Percentiles rank a stretch among this genome's conserved stretches.
phyloP scores from a whole-genome alignment of 1,140 invertebrate genomes.

The Zaprionus lachaisei region DNA sequence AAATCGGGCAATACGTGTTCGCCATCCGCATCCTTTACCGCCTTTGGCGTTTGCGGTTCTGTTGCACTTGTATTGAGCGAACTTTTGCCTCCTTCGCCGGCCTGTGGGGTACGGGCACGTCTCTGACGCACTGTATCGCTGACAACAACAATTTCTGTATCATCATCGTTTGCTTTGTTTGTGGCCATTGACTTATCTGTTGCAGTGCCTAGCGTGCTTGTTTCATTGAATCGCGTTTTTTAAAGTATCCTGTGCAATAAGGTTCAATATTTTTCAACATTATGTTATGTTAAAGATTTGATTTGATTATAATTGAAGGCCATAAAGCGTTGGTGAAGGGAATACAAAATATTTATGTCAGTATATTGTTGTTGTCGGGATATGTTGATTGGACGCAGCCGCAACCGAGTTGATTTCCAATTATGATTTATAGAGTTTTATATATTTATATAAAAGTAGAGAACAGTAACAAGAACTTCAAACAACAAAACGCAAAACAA shows the following conservation, averaged over 20 bases:
- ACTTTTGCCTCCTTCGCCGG: constrained; percentile 39
- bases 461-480: constrained; percentile 44
- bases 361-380: constrained; percentile 41
- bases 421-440: constrained; percentile 4
- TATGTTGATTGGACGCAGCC: constrained; percentile 64
- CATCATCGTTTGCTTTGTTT: constrained; percentile 45
- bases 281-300: constrained; percentile 15
- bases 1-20: constrained; percentile 75
- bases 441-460: constrained; percentile 9
- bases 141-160: constrained; percentile 83
- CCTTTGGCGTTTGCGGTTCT: constrained; percentile 37
- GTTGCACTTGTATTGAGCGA: constrained; percentile 40
- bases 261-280: constrained; percentile 31
- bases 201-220: constrained; percentile 46
- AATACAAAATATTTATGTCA: constrained; percentile 23
- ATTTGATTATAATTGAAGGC: constrained; percentile 40
- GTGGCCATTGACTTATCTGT: constrained; percentile 13
- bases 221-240: constrained; percentile 70
- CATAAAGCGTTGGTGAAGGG: constrained; percentile 55
- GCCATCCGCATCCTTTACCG: constrained; percentile 13
- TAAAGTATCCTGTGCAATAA: constrained; percentile 67
- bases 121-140: constrained; percentile 84
- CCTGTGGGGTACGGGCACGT: constrained; percentile 74
- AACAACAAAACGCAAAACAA: constrained; percentile 40
- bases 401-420: constrained; percentile 68